Percentiles rank a stretch among this genome's conserved stretches.
phyloP scores from a whole-genome alignment of 2,797 vertebrate species.

The Triplophysa bombifrons region DNA sequence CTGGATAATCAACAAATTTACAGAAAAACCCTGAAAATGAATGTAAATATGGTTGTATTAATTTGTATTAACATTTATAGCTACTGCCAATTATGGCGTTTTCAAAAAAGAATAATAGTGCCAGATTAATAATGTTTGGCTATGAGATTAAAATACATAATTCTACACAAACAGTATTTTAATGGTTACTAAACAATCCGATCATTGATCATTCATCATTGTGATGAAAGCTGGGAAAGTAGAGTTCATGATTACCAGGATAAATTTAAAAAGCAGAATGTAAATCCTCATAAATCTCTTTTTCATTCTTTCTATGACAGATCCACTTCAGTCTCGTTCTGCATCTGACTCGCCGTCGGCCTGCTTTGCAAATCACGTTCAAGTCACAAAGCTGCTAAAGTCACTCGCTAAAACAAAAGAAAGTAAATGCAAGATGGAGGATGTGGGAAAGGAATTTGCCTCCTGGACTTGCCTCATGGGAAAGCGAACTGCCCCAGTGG shows the following conservation, averaged over 20 bases:
- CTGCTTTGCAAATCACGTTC: constrained; percentile 52
- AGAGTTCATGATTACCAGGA: constrained; percentile 15
- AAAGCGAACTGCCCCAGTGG: constrained; percentile 74
- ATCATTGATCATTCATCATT: not conserved
- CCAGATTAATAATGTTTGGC: too few species aligned
- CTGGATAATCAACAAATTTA: not conserved
- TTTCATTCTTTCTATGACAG: constrained; percentile 37
- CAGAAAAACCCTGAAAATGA: not conserved
- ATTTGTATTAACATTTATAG: not conserved
- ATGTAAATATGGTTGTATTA: not conserved
- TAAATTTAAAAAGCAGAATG: constrained; percentile 29
- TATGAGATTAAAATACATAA: not conserved
- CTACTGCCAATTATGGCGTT: too few species aligned
- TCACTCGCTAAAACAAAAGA: constrained; percentile 66
- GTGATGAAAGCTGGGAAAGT: constrained; percentile 18
- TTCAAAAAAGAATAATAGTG: too few species aligned
- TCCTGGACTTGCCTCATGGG: constrained; percentile 75
- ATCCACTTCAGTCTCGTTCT: constrained; percentile 41
- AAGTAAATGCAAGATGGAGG: constrained; percentile 63
- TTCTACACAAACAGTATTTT: not conserved
- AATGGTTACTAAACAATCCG: not conserved
- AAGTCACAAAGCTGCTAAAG: constrained; percentile 58
- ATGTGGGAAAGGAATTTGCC: constrained; percentile 71
- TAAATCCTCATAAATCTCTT: constrained; percentile 43
- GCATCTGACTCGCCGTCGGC: constrained; percentile 48